Percentiles rank a stretch among this genome's conserved stretches.
Evolutionary conservation across 1,140 invertebrate genomes (phyloP).

Genomic region (Caenorhabditis inopinata): DNA sequence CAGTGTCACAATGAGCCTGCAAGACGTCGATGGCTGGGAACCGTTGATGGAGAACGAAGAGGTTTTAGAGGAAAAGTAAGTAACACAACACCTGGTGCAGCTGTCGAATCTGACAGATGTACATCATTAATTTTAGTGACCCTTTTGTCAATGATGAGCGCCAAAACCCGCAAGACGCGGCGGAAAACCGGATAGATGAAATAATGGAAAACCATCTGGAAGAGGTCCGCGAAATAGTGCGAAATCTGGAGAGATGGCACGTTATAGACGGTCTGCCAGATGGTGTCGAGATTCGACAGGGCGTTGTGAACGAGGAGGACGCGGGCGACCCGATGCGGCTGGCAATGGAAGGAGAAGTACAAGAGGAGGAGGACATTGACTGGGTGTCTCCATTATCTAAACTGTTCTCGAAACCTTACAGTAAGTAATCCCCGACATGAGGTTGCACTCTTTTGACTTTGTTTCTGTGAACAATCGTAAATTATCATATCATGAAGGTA

Average conservation of each 20-base stretch:
- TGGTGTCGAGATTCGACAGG: not conserved
- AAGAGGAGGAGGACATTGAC: not conserved
- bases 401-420: not conserved
- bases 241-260: not conserved
- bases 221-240: not conserved
- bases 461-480: not conserved
- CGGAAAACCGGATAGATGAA: not conserved
- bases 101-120: not conserved
- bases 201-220: constrained; percentile 8
- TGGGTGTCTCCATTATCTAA: not conserved
- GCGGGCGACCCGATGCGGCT: not conserved
- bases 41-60: no score
- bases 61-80: no score
- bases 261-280: not conserved
- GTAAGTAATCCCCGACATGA: constrained; percentile 26
- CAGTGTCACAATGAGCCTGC: no score
- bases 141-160: not conserved
- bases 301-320: not conserved
- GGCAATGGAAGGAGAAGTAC: not conserved
- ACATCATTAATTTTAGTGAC: constrained; percentile 4
- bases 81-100: not conserved
- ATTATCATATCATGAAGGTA: not conserved
- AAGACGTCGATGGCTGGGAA: no score
- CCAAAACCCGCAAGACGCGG: not conserved
- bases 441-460: not conserved